These are phyloP conservation scores for Thereva unica DNA, from an alignment of 2,888 invertebrate genomes.

Conservation along the genomic window DNA sequence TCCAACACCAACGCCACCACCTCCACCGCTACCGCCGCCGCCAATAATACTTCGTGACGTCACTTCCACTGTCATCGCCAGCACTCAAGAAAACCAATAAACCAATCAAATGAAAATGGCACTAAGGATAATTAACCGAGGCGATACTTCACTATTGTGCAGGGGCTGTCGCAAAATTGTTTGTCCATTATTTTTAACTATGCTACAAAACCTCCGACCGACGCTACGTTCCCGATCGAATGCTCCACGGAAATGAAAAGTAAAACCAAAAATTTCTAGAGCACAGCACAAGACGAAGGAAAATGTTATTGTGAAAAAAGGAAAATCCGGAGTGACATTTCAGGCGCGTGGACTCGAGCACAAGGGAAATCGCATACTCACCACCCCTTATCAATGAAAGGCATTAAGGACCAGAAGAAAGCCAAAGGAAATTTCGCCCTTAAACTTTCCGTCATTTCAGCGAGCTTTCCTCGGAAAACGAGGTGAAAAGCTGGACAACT, in stretches of 20 bases:
- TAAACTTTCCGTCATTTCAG: not conserved
- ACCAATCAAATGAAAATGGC: too few relatives aligned
- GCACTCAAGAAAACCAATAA: too few relatives aligned
- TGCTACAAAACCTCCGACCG: too few relatives aligned
- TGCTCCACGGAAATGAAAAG: constrained; percentile 7
- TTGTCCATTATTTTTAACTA: too few relatives aligned
- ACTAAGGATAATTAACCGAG: too few relatives aligned
- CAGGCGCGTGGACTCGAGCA: constrained; percentile 22
- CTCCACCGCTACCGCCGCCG: constrained; percentile 3
- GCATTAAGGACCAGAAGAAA: constrained; percentile 7
- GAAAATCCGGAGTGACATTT: constrained; percentile 28
- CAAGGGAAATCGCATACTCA: constrained; percentile 30
- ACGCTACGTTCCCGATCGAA: too few relatives aligned
- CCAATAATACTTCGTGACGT: constrained; percentile 46
- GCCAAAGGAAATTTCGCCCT: not conserved
- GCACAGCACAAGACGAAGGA: constrained; percentile 15
- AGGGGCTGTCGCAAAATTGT: too few relatives aligned
- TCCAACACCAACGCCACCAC: constrained; percentile 41
- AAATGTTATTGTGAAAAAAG: constrained; percentile 17
- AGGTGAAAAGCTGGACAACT: not conserved
- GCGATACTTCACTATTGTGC: too few relatives aligned
- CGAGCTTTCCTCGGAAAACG: not conserved
- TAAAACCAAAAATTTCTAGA: too few relatives aligned
- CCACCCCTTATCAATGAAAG: constrained; percentile 26
- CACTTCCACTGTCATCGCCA: constrained; percentile 48